Conservation (phyloP, 2,113 vertebrate species). For the Jaculus jaculus region DNA sequence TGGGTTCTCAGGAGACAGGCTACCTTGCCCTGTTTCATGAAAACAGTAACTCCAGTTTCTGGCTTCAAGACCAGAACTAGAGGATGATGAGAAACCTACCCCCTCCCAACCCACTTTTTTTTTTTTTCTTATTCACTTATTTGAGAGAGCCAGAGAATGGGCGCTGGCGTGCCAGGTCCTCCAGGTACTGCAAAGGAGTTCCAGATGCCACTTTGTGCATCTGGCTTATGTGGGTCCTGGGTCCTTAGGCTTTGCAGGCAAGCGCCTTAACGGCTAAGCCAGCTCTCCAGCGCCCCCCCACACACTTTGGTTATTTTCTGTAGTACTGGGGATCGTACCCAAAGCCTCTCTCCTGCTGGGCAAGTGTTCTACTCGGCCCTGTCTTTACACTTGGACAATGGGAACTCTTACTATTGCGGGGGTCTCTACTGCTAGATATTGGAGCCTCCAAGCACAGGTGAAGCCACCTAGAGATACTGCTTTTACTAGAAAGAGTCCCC, state of each 20-base stretch:
- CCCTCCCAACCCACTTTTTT: too few relatives aligned
- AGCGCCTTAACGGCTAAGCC: too few relatives aligned
- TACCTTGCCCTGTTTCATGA: neutral
- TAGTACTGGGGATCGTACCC: neutral
- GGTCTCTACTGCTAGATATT: neutral
- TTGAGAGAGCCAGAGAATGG: too few relatives aligned
- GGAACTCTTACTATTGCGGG: neutral
- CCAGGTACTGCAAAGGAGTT: too few relatives aligned
- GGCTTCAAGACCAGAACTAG: neutral
- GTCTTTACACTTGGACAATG: neutral
- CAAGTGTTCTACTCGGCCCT: neutral
- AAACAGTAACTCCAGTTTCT: constrained; percentile 27
- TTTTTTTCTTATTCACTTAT: neutral
- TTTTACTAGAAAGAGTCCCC: neutral
- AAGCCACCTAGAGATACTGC: neutral
- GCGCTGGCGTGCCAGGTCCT: too few relatives aligned
- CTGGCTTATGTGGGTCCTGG: too few relatives aligned
- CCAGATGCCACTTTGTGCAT: too few relatives aligned
- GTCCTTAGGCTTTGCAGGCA: too few relatives aligned
- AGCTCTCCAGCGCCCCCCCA: too few relatives aligned
- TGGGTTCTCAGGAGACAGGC: neutral
- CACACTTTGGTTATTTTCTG: neutral
- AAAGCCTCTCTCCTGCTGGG: neutral
- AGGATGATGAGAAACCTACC: neutral
- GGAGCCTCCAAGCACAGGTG: neutral